Base-by-base conservation (phyloP, 1,140 invertebrate genomes). In the Papilio dardanus region DNA sequence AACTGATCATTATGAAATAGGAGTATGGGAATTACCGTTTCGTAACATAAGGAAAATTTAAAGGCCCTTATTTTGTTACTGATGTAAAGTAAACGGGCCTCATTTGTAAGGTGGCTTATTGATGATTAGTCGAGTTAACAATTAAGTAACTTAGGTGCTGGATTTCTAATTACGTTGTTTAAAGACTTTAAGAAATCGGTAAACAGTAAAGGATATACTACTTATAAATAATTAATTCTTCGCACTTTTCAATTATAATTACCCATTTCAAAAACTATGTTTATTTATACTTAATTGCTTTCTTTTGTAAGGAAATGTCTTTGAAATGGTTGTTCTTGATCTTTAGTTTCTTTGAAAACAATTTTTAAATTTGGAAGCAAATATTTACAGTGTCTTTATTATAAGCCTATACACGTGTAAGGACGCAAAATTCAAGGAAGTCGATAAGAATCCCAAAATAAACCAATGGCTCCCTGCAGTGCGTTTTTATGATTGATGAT, bases 11-110 rank as follows among this genome's bases (percentile, higher is more conserved):
- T 0, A 16, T 6, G 4, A 4, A 62, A 3, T 8, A 30, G 28
- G 33, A 8, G 6, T 21, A 69, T 21, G 73, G 73, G 73, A 74
- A 66, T 24, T 62, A 74, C 73, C 73, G 28, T 42, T 66, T 24
- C 40, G 35, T 76, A 30, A 66, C 19, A 30, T 19, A 58, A 71
- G 69, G 68, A 71, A 73, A 62, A 76, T 67, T 62, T 28, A 28
- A 0, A 62, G 7, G 0, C 19, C 24, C 54, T 10, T 28, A 28
- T 12, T 24, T 19, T 58, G 6, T 24, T 24, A 16, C 5, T 42
- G 40, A 16, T 16, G 14, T 42, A 3, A 46, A 46, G 12, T 42
- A 16, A 16, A 46, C 12, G 40, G 0, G 12, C n/a, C n/a, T 46
- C 2, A 50, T 50, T 50, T 19, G 3, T 37, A n/a, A n/a, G n/a